Evolutionary conservation across 2,797 vertebrate species (phyloP), one percentile per base, ranked within the genome.

Genomic region (Etheostoma nigrum): DNA sequence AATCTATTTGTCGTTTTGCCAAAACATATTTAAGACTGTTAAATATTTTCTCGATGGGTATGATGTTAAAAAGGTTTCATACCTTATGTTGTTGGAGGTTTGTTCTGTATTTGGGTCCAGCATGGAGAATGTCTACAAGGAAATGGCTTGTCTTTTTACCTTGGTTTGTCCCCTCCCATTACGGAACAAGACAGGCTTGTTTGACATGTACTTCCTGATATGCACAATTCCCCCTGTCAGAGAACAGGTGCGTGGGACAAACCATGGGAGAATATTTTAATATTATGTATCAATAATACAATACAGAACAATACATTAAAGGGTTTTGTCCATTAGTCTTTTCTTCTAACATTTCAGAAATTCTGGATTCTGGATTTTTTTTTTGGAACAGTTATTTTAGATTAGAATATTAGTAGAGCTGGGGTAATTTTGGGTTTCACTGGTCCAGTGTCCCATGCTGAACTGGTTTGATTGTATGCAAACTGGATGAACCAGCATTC

Each of bases 201-300:
- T 10, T 25, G 16, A 44, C 55, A 14, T 30, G 14, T 3, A 23
- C 69, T 61, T 80, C 69, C 62, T 72, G 57, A 3, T 67, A 0
- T 10, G 5, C 18, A 33, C 1, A 1, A n/a, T 0, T 6, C 14
- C 15, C 6, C 45, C 13, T 42, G 16, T 33, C 55, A 77, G 9
- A 61, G 0, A 25, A 14, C n/a, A 52, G 4, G 18, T 9, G 14
- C 4, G 16, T 36, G 11, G 5, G 1, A 16, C 13, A 49, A 66
- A 40, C 0, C 19, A 42, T 47, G 6, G 18, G 5, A 18, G 27
- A 10, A 45, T 1, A 58, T 40, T 27, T 3, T 19, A 42, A 44
- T 23, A 1, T 1, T 27, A 6, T 3, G 12, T 13, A 52, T 30
- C 1, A 27, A 3, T 66, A 36, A 25, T 19, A 21, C 25, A 55